Evolutionary conservation across 23 tunicate genomes (phyloP).

Genomic region (Trididemnum nubilum): DNA sequence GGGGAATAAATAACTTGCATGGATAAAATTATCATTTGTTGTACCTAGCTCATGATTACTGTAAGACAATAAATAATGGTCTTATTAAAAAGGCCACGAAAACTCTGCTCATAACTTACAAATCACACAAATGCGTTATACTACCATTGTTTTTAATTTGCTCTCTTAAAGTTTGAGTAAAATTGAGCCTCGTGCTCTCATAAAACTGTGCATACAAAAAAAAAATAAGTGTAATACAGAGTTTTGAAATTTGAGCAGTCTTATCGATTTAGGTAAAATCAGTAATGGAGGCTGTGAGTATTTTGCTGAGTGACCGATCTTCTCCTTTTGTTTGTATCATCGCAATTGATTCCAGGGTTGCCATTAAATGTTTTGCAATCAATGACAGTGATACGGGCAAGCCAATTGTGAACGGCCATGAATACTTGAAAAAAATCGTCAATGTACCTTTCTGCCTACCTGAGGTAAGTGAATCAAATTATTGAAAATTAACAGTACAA

Average conservation of each 20-base stretch:
- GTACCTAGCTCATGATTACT: no score
- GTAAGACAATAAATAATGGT: no score
- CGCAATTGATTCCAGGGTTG: slow-evolving; percentile 85
- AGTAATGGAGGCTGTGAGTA: slow-evolving; percentile 77
- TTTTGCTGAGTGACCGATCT: slow-evolving; percentile 71
- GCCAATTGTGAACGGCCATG: slow-evolving; percentile 74
- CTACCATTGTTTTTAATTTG: no score
- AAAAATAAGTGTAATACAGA: neutral
- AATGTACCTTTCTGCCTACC: slow-evolving; percentile 86
- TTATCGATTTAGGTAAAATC: slow-evolving; percentile 74
- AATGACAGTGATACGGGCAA: slow-evolving; percentile 37
- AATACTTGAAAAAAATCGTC: slow-evolving; percentile 82
- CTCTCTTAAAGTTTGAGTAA: no score
- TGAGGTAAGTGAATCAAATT: no score
- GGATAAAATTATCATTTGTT: no score
- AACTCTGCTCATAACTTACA: no score
- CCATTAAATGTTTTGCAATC: slow-evolving; percentile 68
- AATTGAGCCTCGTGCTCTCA: no score
- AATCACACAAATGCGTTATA: no score
- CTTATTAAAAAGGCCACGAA: no score
- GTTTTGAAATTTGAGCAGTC: neutral
- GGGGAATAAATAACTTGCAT: no score
- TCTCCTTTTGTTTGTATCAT: slow-evolving; percentile 84
- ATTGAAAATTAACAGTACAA: no score
- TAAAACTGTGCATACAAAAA: neutral